Percentiles rank a stretch among this genome's conserved stretches.
Conservation (phyloP, 23 tunicate genomes). For the Ciona savignyi region DNA sequence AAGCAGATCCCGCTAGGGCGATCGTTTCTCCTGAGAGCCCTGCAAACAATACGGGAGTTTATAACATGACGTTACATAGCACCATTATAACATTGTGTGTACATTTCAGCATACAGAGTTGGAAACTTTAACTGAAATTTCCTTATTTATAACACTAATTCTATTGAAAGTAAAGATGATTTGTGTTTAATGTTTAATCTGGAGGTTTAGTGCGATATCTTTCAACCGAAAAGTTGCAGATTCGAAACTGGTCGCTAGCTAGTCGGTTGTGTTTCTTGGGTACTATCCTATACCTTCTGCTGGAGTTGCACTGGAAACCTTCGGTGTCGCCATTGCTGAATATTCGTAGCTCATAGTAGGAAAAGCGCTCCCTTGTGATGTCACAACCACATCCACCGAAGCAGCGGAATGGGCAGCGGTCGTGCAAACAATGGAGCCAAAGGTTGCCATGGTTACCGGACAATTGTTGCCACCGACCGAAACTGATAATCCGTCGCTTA, state of each 20-base stretch:
- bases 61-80: too few species aligned
- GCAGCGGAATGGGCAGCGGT: constrained; percentile 18
- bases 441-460: constrained; percentile 9
- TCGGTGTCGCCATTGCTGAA: constrained; percentile 30
- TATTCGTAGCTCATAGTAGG: constrained; percentile 12
- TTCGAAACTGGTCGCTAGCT: too few species aligned
- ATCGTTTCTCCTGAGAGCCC: constrained; percentile 28
- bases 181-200: too few species aligned
- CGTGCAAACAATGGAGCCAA: constrained; percentile 11
- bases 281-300: constrained; percentile 29
- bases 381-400: constrained; percentile 4
- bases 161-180: too few species aligned
- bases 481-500: constrained; percentile 12
- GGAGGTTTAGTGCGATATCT: too few species aligned
- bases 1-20: constrained; percentile 39
- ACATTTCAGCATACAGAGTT: too few species aligned
- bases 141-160: too few species aligned
- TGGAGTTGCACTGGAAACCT: constrained; percentile 31
- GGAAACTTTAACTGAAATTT: too few species aligned
- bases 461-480: constrained; percentile 28
- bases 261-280: too few species aligned
- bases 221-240: too few species aligned
- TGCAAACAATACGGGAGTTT: background rate
- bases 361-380: constrained; percentile 13
- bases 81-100: too few species aligned